Evolutionary conservation across 2,888 invertebrate species (phyloP).

Genomic region (Orthonevra nobilis): DNA sequence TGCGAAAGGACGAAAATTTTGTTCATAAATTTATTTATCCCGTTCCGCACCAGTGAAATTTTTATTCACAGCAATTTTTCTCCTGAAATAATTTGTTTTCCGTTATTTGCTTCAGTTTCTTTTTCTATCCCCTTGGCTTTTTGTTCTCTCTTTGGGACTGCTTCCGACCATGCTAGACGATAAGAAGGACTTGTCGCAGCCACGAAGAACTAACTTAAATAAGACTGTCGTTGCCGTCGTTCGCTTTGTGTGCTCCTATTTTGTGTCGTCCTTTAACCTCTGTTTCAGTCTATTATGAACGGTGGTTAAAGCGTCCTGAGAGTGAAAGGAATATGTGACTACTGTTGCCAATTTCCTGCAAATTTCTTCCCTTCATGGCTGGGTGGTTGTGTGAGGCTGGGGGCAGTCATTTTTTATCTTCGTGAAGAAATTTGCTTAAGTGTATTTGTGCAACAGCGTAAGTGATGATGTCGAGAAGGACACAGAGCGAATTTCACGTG

Average conservation of each 20-base stretch:
- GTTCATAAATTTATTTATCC: slow-evolving; percentile 68
- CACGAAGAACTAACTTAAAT: slow-evolving; percentile 52
- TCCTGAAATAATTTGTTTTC: slow-evolving; percentile 55
- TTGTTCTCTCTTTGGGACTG: too few relatives aligned
- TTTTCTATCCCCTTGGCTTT: too few relatives aligned
- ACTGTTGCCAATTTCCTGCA: slow-evolving; percentile 55
- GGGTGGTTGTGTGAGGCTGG: slow-evolving; percentile 11
- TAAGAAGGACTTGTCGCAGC: slow-evolving; percentile 57
- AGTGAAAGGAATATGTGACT: slow-evolving; percentile 17
- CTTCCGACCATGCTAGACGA: slow-evolving; percentile 35
- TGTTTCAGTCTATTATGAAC: slow-evolving; percentile 15
- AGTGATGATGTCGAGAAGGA: neutral
- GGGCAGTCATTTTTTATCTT: slow-evolving; percentile 40
- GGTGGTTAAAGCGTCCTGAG: neutral
- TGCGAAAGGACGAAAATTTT: slow-evolving; percentile 38
- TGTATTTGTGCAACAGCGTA: slow-evolving; percentile 1
- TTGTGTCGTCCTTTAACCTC: too few relatives aligned
- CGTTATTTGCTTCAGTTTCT: too few relatives aligned
- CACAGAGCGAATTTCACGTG: too few relatives aligned
- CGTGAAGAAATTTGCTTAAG: slow-evolving; percentile 47
- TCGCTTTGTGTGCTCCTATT: neutral
- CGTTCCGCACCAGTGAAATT: slow-evolving; percentile 64
- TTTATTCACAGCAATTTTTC: slow-evolving; percentile 66
- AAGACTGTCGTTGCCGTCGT: slow-evolving; percentile 45
- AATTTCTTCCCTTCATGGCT: slow-evolving; percentile 26